Base-by-base conservation (phyloP, 2,113 vertebrate genomes). In the Silurus asotus region DNA sequence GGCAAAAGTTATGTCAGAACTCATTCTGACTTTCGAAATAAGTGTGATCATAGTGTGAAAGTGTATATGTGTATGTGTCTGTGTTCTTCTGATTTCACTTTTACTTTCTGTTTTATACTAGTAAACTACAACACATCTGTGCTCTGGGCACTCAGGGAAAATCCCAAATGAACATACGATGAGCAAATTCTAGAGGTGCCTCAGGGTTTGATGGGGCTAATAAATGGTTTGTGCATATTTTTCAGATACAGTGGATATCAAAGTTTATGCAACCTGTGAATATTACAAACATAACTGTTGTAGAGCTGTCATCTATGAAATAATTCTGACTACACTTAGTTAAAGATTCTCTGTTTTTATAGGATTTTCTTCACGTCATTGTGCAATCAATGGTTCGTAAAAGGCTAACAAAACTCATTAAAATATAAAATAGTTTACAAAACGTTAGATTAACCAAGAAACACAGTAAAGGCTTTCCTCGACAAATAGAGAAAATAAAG, bases 1-100 rank as follows among this genome's bases (percentile, higher is more conserved):
- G 88, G 75, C 76, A 58, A 89, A 89, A 82, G 72, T 75, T 81
- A 51, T 89, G 85, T 84, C 83, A 89, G 86, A 89, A 78, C 72
- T 10, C 64, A 83, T 56, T 75, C 11, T 20, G 65, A 72, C 45
- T 89, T 89, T 87, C 88, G 65, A 83, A 87, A 89, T 83, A 84
- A 85, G 83, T 23, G 14, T 77, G 79, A 84, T 84, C 81, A 72
- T 45, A 89, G 84, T 85, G 62, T 87, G 86, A 89, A 85, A 89
- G 78, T 65, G 77, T 69, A 13, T 78, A 78, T 72, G 25, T 89
- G 69, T 72, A 37, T 67, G n/a, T 69, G 28, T 69, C 8, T 82
- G 85, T 70, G 49, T 78, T 87, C 59, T 69, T 87, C 37, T 84
- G 51, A 88, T 81, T 84, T 87, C 86, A 84, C 82, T 89, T 89